Conservation (phyloP, 2,113 vertebrate species). For the Protobothrops mucrosquamatus region DNA sequence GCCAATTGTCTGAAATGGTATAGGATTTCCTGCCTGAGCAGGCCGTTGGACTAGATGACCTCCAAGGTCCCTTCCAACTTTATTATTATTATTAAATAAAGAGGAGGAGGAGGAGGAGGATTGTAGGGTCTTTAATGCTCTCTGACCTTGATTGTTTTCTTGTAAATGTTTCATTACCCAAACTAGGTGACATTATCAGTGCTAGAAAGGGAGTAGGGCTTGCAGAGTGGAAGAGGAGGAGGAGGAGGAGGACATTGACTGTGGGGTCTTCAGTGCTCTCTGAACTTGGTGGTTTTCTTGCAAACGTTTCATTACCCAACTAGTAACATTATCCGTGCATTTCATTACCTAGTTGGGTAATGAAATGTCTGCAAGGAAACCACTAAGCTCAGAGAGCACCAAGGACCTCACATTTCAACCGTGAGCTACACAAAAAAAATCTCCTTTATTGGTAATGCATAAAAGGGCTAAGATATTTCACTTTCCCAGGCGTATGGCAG, state of each 20-base stretch:
- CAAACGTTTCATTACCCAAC: not conserved
- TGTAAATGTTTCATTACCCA: not conserved
- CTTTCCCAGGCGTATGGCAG: constrained; percentile 1
- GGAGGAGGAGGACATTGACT: not conserved
- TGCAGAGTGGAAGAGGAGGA: no score
- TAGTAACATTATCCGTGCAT: not conserved
- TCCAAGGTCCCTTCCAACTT: no score
- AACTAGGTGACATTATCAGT: not conserved
- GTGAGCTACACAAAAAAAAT: not conserved
- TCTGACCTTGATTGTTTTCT: not conserved
- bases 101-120: no score
- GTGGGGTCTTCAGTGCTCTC: not conserved
- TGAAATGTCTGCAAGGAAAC: not conserved
- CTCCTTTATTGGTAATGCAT: not conserved
- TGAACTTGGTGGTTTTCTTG: not conserved
- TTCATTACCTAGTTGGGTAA: not conserved
- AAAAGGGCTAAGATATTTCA: not conserved
- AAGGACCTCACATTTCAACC: not conserved
- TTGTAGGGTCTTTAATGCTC: no score
- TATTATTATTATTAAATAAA: no score
- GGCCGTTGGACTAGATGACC: no score
- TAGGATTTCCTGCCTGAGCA: no score
- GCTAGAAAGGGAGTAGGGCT: no score
- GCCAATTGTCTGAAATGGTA: no score
- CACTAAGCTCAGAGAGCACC: not conserved